These are phyloP conservation scores for Nycticryphes semicollaris DNA, from an alignment of 2,113 vertebrate genomes.

Conservation along the genomic window DNA sequence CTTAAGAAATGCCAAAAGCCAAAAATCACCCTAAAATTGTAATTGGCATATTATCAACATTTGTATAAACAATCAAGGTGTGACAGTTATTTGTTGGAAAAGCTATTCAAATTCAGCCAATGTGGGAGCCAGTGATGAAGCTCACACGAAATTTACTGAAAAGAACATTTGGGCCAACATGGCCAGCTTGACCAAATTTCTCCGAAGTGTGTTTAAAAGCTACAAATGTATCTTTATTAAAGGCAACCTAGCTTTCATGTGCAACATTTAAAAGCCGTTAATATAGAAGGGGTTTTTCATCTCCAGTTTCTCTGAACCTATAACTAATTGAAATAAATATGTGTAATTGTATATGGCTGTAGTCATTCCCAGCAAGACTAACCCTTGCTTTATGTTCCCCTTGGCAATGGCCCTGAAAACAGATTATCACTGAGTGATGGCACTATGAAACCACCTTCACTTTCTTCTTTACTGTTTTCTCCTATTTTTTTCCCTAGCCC, in stretches of 20 bases:
- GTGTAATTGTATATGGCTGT: background rate
- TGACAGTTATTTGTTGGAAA: background rate
- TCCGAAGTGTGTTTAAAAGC: background rate
- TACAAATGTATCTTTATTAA: background rate
- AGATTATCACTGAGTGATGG: background rate
- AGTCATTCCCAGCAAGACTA: background rate
- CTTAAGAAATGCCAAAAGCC: background rate
- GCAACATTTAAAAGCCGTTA: background rate
- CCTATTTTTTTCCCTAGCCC: background rate
- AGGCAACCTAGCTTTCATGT: background rate
- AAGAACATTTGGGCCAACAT: background rate
- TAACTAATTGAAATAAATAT: background rate
- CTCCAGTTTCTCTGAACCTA: background rate
- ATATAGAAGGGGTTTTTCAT: background rate
- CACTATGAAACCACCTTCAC: background rate
- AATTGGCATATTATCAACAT: background rate
- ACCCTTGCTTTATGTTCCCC: background rate
- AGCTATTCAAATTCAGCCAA: background rate
- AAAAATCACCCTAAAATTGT: background rate
- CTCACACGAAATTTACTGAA: background rate
- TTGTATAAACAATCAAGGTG: background rate
- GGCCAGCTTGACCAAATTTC: background rate
- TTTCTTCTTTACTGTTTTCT: background rate
- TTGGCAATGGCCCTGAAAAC: background rate
- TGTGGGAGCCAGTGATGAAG: background rate